phyloP scores from a whole-genome alignment of 2,888 invertebrate species.

The Dicycla oo region DNA sequence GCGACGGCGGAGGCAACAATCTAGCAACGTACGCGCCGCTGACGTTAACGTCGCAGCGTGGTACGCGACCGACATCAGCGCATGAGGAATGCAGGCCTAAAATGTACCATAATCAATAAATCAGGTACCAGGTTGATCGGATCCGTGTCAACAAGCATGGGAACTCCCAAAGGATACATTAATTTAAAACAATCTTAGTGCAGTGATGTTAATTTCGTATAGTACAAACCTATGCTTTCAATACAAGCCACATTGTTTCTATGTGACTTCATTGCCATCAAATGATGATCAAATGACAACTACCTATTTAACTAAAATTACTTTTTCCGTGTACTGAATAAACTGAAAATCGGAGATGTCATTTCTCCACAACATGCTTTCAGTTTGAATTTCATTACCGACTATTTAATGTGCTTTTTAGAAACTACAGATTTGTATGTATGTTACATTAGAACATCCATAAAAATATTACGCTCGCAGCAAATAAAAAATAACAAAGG shows the following conservation, averaged over 20 bases:
- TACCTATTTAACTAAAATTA: slow-evolving; percentile 35
- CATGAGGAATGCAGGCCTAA: too few relatives aligned
- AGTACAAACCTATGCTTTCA: slow-evolving; percentile 29
- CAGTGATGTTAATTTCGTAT: slow-evolving; percentile 44
- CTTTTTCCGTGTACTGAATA: slow-evolving; percentile 11
- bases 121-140: neutral
- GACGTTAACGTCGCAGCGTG: too few relatives aligned
- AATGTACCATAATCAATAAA: neutral
- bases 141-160: slow-evolving; percentile 33
- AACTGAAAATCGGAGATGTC: slow-evolving; percentile 18
- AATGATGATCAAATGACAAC: slow-evolving; percentile 28
- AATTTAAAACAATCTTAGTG: slow-evolving; percentile 45
- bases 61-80: too few relatives aligned
- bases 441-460: slow-evolving; percentile 39
- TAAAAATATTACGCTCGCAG: slow-evolving; percentile 11
- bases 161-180: slow-evolving; percentile 31
- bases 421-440: slow-evolving; percentile 53
- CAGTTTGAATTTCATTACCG: slow-evolving; percentile 1
- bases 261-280: slow-evolving; percentile 13
- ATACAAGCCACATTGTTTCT: slow-evolving; percentile 18
- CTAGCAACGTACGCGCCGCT: too few relatives aligned
- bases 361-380: neutral
- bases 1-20: too few relatives aligned
- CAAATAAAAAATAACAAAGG: slow-evolving; percentile 36
- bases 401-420: slow-evolving; percentile 19